These are phyloP conservation scores for Frieseomelitta varia DNA, from an alignment of 1,140 invertebrate genomes.

Conservation along the genomic window DNA sequence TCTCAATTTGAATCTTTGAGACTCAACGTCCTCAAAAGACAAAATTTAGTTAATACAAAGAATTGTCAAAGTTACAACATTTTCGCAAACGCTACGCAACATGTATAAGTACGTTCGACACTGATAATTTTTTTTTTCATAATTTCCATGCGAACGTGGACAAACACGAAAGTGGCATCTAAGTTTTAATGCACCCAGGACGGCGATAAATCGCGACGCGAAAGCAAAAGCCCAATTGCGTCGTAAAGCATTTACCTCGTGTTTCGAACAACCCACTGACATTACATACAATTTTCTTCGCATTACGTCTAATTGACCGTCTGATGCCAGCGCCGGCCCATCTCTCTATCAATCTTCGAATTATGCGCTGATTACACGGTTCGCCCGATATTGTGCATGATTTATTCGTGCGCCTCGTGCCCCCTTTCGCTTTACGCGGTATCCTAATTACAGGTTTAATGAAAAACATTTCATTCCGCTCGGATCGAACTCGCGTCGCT, in stretches of 20 bases:
- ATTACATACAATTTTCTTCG: slow-evolving; percentile 69
- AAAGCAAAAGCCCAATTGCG: slow-evolving; percentile 32
- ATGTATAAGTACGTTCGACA: not conserved
- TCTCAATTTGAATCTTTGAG: no score
- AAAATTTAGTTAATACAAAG: not conserved
- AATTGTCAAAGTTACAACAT: not conserved
- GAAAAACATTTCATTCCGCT: slow-evolving; percentile 25
- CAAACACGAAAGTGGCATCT: not conserved
- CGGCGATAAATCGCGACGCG: slow-evolving; percentile 9
- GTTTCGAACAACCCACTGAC: slow-evolving; percentile 15
- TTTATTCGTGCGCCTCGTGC: slow-evolving; percentile 40
- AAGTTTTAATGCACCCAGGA: not conserved
- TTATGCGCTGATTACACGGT: slow-evolving; percentile 60
- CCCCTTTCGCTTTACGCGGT: not conserved
- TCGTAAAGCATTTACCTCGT: slow-evolving; percentile 52
- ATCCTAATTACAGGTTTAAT: slow-evolving; percentile 8
- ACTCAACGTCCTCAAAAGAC: not conserved
- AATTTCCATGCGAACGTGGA: not conserved
- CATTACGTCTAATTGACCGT: slow-evolving; percentile 66
- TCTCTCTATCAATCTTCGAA: slow-evolving; percentile 44
- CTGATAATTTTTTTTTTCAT: not conserved
- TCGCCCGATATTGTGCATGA: slow-evolving; percentile 41
- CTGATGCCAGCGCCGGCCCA: slow-evolving; percentile 58
- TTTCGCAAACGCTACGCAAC: not conserved
- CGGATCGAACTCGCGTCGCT: not conserved